Base-by-base conservation (phyloP, 2,888 invertebrate species). In the Dryomyza anilis region DNA sequence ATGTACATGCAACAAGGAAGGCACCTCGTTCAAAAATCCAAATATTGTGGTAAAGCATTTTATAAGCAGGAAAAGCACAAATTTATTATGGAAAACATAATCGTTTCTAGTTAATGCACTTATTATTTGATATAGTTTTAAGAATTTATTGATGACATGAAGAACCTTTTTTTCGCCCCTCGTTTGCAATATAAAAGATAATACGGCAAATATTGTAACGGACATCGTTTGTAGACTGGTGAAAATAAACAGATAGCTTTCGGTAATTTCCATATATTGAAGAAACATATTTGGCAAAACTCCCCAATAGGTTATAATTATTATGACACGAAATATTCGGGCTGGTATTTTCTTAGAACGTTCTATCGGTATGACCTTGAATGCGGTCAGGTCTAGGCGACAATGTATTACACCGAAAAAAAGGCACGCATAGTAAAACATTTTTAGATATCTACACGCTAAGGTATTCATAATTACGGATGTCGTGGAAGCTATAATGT, bases 11-110 rank as follows among this genome's bases (percentile, higher is more conserved):
- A 21, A 39, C 29, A 78, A 45, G 10, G 73, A 65, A 6, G 72
- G 68, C 45, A 78, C 10, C 64, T 78, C 78, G 36, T 76, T 70
- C 4, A 73, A 52, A 21, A 68, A 71, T 3, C 79, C 77, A 27
- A 69, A 55, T 1, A 73, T 2, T 0, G 78, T 79, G 0, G 73
- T 67, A 3, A 69, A 5, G n/a, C 68, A 3, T 23, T 78, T 79
- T 0, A 75, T 14, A 0, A 69, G 50, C 2, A 71, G 19, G 10
- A 71, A 14, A 12, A 65, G 2, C 4, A 68, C 6, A 53, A 78
- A 78, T 25, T 73, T 73, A 4, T 36, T 8, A 3, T 71, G 57
- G 3, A 79, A 71, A 2, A 76, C 55, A 2, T 70, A 55, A 0
- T 16, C 21, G 8, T 57, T n/a, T 0, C 62, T 52, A 10, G 71